Conservation (phyloP, 2,113 vertebrate genomes). For the Boulengeromyrus knoepffleri region DNA sequence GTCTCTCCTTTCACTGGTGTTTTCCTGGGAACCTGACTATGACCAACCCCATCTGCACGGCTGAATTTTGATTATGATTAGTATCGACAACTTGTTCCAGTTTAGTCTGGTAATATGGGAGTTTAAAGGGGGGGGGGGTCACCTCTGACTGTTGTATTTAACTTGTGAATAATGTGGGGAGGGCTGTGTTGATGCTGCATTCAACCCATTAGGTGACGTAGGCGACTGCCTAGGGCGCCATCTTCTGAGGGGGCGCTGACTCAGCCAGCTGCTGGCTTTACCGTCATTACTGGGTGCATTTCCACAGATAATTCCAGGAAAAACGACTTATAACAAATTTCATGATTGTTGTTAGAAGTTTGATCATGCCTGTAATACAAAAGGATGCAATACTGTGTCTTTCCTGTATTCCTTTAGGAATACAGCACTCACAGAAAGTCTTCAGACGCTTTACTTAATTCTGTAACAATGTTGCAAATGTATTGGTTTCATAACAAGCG, state of each 20-base stretch:
- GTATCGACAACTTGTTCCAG: not conserved
- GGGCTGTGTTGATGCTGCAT: not conserved
- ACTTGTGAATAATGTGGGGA: not conserved
- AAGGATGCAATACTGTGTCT: not conserved
- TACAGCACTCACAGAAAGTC: not conserved
- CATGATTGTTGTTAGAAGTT: not conserved
- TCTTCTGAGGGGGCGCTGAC: not conserved
- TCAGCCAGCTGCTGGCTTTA: not conserved
- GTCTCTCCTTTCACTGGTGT: not conserved
- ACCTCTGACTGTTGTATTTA: not conserved
- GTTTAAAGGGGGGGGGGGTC: not conserved
- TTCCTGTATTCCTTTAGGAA: not conserved
- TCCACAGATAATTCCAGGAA: not conserved
- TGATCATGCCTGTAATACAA: not conserved
- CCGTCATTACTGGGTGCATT: too few species aligned
- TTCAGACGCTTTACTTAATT: not conserved
- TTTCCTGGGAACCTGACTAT: not conserved
- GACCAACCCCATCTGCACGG: not conserved
- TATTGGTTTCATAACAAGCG: not conserved
- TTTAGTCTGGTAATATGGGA: not conserved
- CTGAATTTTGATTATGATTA: not conserved
- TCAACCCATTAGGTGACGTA: not conserved
- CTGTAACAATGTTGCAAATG: not conserved
- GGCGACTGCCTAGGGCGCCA: not conserved
- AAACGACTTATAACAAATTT: not conserved